A percentile compares a stretch with the other conserved stretches of the same genome.
Evolutionary conservation across 1,140 invertebrate genomes (phyloP).

Genomic region (Lamellibrachia luymesi): DNA sequence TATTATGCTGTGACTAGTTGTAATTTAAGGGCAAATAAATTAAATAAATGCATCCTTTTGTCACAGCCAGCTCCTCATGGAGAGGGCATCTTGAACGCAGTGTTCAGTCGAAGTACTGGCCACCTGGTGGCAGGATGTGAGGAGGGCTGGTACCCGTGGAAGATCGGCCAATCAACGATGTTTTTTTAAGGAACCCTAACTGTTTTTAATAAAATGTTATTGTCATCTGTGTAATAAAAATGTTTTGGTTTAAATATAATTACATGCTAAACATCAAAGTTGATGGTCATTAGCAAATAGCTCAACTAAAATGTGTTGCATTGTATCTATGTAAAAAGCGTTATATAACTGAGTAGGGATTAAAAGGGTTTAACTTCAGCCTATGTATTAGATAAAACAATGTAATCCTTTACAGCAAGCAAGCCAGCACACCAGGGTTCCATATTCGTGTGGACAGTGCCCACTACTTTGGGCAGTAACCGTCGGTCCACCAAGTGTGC

Average conservation of each 20-base stretch:
- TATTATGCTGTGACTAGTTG: neutral
- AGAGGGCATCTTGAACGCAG: constrained; percentile 44
- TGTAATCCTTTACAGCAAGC: neutral
- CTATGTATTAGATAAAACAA: too few species aligned
- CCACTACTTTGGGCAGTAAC: neutral
- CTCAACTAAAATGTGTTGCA: too few species aligned
- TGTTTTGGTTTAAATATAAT: too few species aligned
- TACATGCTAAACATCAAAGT: too few species aligned
- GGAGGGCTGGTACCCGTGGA: constrained; percentile 48
- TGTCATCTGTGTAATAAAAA: too few species aligned
- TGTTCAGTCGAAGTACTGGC: constrained; percentile 23
- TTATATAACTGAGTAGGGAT: neutral
- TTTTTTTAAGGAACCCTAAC: too few species aligned
- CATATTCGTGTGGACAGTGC: neutral
- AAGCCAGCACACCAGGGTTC: neutral
- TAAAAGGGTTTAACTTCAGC: too few species aligned
- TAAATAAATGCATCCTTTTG: constrained; percentile 15
- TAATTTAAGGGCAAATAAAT: neutral
- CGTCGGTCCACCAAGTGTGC: neutral
- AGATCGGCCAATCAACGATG: constrained; percentile 25
- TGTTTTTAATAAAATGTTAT: too few species aligned
- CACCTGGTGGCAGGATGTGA: constrained; percentile 48
- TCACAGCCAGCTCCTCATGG: constrained; percentile 38
- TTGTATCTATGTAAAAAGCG: neutral
- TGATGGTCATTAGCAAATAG: too few species aligned